Base-by-base conservation (phyloP, 2,797 vertebrate genomes). In the Pogonophryne albipinna region DNA sequence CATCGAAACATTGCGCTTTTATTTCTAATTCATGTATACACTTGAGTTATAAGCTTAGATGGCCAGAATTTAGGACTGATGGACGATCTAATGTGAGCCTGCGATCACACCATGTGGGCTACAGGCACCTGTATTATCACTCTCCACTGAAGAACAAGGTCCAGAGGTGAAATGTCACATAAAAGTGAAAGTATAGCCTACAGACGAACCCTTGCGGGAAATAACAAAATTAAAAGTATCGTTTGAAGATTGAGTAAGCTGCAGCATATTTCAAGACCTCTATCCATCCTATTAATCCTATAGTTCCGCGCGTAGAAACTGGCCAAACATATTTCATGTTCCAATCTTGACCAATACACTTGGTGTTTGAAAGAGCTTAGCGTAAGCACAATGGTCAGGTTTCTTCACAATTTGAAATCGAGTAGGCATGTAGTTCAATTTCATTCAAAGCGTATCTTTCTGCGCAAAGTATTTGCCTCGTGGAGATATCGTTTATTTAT, bases 71-170 rank as follows among this genome's bases (percentile, higher is more conserved):
- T 55, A 2, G 9, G 10, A 34, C 41, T 10, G 1, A 8, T 57
- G 13, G 52, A 50, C 57, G 58, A 76, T 72, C 66, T 10, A 19
- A 50, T 55, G 27, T 27, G 27, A 60, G 41, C 47, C 44, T 14
- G 34, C 15, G n/a, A 47, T 47, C 51, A 47, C 56, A 74, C 13
- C 70, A 31, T 20, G 53, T 27, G 4, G 8, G 46, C 20, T 56
- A 6, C 20, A 83, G 31, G 61, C 90, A 92, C 91, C 89, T 92
- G 92, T 52, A 64, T 59, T 10, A 31, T 4, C 44, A n/a, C 6
- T 46, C 34, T 55, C 11, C 16, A 44, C 47, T 62, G 15, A 67
- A 47, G 44, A 14, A 56, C 8, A 15, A 45, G 2, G 34, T 41
- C 34, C 19, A 53, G 23, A 76, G 31, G 13, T 50, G 15, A 57